These are phyloP conservation scores for Tuta absoluta DNA, from an alignment of 2,888 invertebrate genomes.

Conservation along the genomic window DNA sequence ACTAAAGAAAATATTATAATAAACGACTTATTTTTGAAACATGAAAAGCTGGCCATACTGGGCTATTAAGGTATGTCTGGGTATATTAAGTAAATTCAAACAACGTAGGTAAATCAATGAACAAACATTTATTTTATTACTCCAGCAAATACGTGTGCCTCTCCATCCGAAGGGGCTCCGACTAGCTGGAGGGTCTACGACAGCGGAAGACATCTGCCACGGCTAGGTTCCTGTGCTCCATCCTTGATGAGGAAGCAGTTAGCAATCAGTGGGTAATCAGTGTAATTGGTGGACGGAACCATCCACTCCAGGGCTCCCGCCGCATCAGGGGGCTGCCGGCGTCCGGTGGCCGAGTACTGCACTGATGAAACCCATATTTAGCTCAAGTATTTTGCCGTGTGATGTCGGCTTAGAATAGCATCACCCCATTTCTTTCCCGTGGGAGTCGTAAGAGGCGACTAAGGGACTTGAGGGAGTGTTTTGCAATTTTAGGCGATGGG, in stretches of 20 bases:
- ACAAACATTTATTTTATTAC: not conserved
- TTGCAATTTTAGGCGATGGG: too few relatives aligned
- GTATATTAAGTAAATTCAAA: too few relatives aligned
- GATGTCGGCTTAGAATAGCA: too few relatives aligned
- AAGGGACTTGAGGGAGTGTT: too few relatives aligned
- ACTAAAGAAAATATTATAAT: too few relatives aligned
- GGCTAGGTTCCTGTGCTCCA: not conserved
- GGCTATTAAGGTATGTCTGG: too few relatives aligned
- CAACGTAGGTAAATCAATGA: too few relatives aligned
- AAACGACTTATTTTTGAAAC: too few relatives aligned
- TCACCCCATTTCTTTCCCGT: too few relatives aligned
- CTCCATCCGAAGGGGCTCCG: not conserved
- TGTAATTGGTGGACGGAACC: conserved; percentile 74
- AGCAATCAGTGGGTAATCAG: conserved; percentile 75
- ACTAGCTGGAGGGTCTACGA: not conserved
- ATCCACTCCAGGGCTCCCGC: conserved; percentile 63
- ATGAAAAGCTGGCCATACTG: too few relatives aligned
- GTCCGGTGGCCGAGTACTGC: conserved; percentile 22
- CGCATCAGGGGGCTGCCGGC: conserved; percentile 33
- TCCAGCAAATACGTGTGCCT: not conserved
- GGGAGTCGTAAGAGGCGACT: too few relatives aligned
- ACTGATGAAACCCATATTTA: not conserved
- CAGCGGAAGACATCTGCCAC: conserved; percentile 3
- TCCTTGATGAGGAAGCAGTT: conserved; percentile 76
- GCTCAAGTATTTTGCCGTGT: not conserved